These are phyloP conservation scores for Auanema sp. DNA, from an alignment of 2,888 invertebrate genomes.

Conservation along the genomic window DNA sequence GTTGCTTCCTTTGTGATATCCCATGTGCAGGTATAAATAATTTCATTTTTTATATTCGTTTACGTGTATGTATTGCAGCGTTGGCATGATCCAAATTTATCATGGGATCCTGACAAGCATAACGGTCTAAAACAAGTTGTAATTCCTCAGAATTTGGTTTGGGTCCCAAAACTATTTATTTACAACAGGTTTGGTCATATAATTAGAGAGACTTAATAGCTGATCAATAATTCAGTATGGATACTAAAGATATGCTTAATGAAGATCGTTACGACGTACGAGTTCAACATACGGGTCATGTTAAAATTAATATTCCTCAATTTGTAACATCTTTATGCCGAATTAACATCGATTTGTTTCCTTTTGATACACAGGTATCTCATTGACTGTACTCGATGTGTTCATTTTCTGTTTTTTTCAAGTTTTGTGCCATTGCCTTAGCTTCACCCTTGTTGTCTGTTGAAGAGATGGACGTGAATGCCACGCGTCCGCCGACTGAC, in stretches of 20 bases:
- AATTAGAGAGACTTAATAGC: neutral
- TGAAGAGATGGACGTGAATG: constrained; percentile 59
- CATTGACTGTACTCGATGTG: neutral
- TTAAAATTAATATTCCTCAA: constrained; percentile 57
- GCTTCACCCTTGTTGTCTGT: constrained; percentile 59
- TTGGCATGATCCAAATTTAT: constrained; percentile 53
- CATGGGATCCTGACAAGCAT: constrained; percentile 53
- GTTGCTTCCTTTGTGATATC: constrained; percentile 61
- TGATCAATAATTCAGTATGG: constrained; percentile 46
- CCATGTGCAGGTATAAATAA: constrained; percentile 47
- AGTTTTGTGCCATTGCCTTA: constrained; percentile 61
- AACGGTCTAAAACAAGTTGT: constrained; percentile 52
- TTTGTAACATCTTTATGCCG: constrained; percentile 55
- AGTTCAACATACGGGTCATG: constrained; percentile 49
- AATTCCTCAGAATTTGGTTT: constrained; percentile 53
- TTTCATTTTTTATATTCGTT: neutral
- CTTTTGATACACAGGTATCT: constrained; percentile 58
- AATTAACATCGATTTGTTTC: constrained; percentile 58
- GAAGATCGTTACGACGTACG: constrained; percentile 59
- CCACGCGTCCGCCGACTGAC: constrained; percentile 52
- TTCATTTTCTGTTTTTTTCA: constrained; percentile 1
- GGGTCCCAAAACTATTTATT: constrained; percentile 61
- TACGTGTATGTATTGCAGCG: constrained; percentile 24
- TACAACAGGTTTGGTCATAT: constrained; percentile 48
- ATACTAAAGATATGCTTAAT: constrained; percentile 60